Percentiles rank a stretch among this genome's conserved stretches.
phyloP scores from a whole-genome alignment of 2,797 vertebrate species.

The Megaceryle alcyon region DNA sequence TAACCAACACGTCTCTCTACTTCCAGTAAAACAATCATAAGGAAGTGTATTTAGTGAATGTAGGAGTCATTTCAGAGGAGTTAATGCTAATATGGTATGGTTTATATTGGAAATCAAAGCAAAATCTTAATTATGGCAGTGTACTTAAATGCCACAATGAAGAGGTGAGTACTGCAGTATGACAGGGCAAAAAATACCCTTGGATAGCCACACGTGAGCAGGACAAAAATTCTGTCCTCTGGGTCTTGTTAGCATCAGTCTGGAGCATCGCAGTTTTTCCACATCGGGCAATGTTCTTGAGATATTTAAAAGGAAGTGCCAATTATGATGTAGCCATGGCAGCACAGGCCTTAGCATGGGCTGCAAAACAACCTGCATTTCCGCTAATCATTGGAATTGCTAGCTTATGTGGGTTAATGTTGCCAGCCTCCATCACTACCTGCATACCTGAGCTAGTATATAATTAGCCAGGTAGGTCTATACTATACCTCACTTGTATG shows the following conservation, averaged over 20 bases:
- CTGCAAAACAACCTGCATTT: neutral
- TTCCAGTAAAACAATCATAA: neutral
- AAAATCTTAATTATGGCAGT: neutral
- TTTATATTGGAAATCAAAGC: neutral
- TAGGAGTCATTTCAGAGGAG: neutral
- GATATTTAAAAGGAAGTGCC: neutral
- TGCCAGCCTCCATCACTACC: neutral
- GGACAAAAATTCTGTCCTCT: neutral
- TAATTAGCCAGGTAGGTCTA: neutral
- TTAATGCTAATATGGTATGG: neutral
- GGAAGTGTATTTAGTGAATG: neutral
- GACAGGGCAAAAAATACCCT: neutral
- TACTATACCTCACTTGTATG: neutral
- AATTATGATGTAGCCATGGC: neutral
- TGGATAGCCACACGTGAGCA: neutral
- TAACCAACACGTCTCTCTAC: neutral
- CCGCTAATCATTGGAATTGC: neutral
- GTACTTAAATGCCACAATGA: neutral
- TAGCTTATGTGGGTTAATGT: neutral
- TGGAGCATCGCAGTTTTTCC: neutral
- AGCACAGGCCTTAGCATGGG: neutral
- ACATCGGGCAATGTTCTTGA: neutral
- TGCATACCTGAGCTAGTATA: neutral
- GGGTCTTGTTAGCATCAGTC: too few species aligned
- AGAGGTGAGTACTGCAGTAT: neutral